Conservation (phyloP, 2,797 vertebrate species). For the Sebastiscus albofasciatus region DNA sequence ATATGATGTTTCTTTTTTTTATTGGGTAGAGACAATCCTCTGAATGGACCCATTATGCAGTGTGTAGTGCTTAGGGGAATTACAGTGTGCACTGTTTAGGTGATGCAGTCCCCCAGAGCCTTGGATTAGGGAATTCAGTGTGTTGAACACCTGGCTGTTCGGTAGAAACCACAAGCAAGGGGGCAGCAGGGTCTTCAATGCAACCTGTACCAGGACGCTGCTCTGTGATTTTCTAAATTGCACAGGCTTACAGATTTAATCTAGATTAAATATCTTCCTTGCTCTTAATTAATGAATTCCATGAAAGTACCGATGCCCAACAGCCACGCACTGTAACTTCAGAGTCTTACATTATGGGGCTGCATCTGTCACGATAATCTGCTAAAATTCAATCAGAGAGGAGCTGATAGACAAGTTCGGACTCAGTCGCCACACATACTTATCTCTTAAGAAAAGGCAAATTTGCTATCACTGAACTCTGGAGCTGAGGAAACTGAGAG, state of each 20-base stretch:
- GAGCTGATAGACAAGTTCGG: slow-evolving; percentile 58
- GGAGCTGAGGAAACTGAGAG: slow-evolving; percentile 41
- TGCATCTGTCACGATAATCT: slow-evolving; percentile 61
- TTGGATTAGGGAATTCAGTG: slow-evolving; percentile 1
- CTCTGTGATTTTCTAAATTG: slow-evolving; percentile 15
- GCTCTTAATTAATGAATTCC: slow-evolving; percentile 19
- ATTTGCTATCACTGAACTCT: slow-evolving; percentile 64
- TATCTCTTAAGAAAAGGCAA: slow-evolving; percentile 60
- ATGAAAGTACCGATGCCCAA: slow-evolving; percentile 33
- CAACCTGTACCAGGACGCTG: neutral
- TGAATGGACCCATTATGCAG: slow-evolving; percentile 34
- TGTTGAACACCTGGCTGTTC: slow-evolving; percentile 26
- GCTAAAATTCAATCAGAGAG: slow-evolving; percentile 61
- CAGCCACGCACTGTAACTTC: slow-evolving; percentile 35
- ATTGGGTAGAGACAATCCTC: neutral
- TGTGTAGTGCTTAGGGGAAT: slow-evolving; percentile 22
- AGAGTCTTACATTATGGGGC: slow-evolving; percentile 33
- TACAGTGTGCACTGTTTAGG: slow-evolving; percentile 17
- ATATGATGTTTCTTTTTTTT: slow-evolving; percentile 1
- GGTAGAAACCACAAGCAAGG: neutral
- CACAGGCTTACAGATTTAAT: neutral
- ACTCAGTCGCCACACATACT: slow-evolving; percentile 46
- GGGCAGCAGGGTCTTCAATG: neutral
- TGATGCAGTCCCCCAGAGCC: slow-evolving; percentile 6
- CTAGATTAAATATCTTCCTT: slow-evolving; percentile 15